Percentiles rank a stretch among this genome's conserved stretches.
Conservation (phyloP, 2,113 vertebrate species). For the Haemorhous mexicanus region DNA sequence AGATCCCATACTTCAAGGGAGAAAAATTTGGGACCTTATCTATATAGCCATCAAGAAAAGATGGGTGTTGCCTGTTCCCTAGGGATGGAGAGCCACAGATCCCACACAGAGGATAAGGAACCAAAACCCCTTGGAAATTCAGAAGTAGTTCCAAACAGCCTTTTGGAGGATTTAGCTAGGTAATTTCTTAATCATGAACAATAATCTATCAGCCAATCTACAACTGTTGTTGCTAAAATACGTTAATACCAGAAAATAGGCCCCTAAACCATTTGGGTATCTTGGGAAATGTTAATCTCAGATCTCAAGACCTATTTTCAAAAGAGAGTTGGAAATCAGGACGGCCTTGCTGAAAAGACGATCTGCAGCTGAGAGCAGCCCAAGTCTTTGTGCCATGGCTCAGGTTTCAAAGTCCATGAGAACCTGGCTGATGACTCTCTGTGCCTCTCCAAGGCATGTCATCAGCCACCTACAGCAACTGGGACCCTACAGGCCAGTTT, state of each 20-base stretch:
- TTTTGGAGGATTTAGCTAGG: background rate
- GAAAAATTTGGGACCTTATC: background rate
- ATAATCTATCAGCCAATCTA: background rate
- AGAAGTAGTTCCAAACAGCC: background rate
- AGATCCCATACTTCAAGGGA: background rate
- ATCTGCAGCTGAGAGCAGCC: background rate
- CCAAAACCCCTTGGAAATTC: background rate
- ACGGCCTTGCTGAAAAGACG: background rate
- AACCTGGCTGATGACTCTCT: background rate
- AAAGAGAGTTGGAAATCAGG: background rate
- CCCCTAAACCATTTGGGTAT: background rate
- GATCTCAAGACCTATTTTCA: background rate
- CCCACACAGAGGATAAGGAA: background rate
- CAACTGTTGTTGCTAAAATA: background rate
- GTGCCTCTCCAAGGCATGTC: background rate
- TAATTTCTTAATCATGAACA: background rate
- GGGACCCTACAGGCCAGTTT: background rate
- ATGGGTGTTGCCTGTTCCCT: background rate
- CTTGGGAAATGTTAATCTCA: background rate
- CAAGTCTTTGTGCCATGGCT: background rate
- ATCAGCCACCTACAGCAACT: background rate
- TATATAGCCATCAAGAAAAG: background rate
- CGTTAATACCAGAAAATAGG: background rate
- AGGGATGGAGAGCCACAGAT: background rate
- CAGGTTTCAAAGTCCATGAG: background rate